Conservation (phyloP, 1,140 invertebrate species). For the Drosophila subobscura region DNA sequence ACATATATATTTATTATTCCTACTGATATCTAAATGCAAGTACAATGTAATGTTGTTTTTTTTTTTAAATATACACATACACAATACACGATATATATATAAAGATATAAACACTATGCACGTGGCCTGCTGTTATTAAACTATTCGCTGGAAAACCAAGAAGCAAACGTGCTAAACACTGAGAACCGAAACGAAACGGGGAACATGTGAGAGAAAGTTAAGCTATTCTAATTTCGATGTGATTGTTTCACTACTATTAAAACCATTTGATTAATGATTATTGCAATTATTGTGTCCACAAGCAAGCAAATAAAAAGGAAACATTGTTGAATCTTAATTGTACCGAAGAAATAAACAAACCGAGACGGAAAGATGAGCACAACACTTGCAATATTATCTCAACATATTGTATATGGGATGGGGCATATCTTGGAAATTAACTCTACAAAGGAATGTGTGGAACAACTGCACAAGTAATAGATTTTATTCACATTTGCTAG, state of each 20-base stretch:
- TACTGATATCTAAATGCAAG: conserved; percentile 45
- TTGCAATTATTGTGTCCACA: conserved; percentile 48
- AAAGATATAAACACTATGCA: not conserved
- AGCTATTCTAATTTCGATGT: conserved; percentile 63
- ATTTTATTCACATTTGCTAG: conserved; percentile 33
- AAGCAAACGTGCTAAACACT: conserved; percentile 5
- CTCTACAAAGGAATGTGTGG: conserved; percentile 1
- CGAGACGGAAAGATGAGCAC: too few species aligned
- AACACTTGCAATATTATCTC: conserved; percentile 9
- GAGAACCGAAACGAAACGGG: conserved; percentile 3
- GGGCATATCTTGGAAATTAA: conserved; percentile 8
- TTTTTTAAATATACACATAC: conserved; percentile 28
- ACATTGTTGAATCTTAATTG: conserved; percentile 68
- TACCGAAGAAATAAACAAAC: conserved; percentile 10
- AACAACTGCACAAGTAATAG: conserved; percentile 14
- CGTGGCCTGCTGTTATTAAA: conserved; percentile 60
- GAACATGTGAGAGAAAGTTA: conserved; percentile 16
- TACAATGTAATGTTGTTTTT: conserved; percentile 45
- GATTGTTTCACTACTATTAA: conserved; percentile 41
- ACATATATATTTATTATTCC: conserved; percentile 39
- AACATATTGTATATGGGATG: conserved; percentile 8
- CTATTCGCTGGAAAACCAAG: conserved; percentile 16
- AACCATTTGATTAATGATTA: conserved; percentile 36
- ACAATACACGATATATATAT: conserved; percentile 3
- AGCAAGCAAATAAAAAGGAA: conserved; percentile 53